These are phyloP conservation scores for Plestiodon gilberti DNA, from an alignment of 2,113 vertebrate genomes.

Conservation along the genomic window DNA sequence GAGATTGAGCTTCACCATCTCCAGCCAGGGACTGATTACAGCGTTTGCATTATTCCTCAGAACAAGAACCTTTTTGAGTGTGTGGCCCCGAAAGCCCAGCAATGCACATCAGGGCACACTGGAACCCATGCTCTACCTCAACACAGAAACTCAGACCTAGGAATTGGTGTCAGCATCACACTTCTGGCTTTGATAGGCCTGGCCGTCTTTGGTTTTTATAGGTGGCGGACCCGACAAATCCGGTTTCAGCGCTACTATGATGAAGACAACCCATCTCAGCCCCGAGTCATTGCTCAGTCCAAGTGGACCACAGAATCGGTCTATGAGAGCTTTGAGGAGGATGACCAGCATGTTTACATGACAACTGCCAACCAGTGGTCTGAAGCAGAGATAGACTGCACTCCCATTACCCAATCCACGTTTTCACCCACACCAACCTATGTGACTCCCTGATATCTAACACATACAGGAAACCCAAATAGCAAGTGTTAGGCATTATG, in stretches of 20 bases:
- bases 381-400: background rate
- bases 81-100: background rate
- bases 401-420: background rate
- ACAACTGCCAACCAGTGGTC: conserved; percentile 19
- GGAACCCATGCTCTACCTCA: background rate
- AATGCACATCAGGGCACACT: conserved; percentile 24
- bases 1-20: conserved; percentile 31
- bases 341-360: conserved; percentile 6
- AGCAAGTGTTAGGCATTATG: background rate
- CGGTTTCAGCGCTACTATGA: conserved; percentile 42
- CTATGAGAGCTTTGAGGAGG: conserved; percentile 14
- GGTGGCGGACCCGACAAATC: background rate
- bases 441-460: background rate
- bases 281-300: background rate
- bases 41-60: conserved; percentile 20
- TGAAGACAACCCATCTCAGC: background rate
- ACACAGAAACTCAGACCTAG: background rate
- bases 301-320: background rate
- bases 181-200: background rate
- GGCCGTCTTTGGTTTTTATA: background rate
- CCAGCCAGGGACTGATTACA: rapidly evolving
- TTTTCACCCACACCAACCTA: background rate
- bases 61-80: conserved; percentile 11
- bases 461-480: background rate
- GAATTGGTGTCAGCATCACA: background rate